phyloP scores from a whole-genome alignment of 2,888 invertebrate genomes.

The Himalopsyche tibetana region DNA sequence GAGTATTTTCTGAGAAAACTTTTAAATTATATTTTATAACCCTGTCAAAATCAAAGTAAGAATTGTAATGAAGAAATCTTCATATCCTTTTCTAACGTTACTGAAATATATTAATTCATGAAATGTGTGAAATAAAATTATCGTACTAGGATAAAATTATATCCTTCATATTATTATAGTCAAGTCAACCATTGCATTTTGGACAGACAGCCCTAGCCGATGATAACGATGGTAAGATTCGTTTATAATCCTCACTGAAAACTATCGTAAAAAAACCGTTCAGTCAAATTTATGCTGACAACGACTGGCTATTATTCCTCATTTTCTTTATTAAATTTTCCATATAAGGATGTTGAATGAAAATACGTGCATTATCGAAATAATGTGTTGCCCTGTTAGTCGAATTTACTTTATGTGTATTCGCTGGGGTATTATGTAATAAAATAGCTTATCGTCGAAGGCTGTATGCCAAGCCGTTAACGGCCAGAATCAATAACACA shows the following conservation, averaged over 20 bases:
- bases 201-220: too few relatives aligned
- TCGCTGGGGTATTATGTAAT: conserved; percentile 36
- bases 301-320: neutral
- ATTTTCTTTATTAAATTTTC: conserved; percentile 21
- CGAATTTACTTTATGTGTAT: conserved; percentile 43
- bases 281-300: conserved; percentile 10
- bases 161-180: too few relatives aligned
- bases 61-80: too few relatives aligned
- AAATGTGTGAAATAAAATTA: too few relatives aligned
- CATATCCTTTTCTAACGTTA: too few relatives aligned
- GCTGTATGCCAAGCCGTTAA: conserved; percentile 42
- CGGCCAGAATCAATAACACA: conserved; percentile 34
- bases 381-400: conserved; percentile 36
- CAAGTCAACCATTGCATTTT: too few relatives aligned
- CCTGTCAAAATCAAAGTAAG: too few relatives aligned
- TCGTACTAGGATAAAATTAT: too few relatives aligned
- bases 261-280: neutral
- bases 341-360: conserved; percentile 17
- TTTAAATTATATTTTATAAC: too few relatives aligned
- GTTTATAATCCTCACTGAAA: neutral
- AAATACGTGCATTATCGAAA: conserved; percentile 37
- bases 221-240: too few relatives aligned
- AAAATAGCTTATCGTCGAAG: conserved; percentile 43
- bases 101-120: too few relatives aligned
- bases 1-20: too few relatives aligned